Base-by-base conservation (phyloP, 2,888 invertebrate species). In the Drepana falcataria region DNA sequence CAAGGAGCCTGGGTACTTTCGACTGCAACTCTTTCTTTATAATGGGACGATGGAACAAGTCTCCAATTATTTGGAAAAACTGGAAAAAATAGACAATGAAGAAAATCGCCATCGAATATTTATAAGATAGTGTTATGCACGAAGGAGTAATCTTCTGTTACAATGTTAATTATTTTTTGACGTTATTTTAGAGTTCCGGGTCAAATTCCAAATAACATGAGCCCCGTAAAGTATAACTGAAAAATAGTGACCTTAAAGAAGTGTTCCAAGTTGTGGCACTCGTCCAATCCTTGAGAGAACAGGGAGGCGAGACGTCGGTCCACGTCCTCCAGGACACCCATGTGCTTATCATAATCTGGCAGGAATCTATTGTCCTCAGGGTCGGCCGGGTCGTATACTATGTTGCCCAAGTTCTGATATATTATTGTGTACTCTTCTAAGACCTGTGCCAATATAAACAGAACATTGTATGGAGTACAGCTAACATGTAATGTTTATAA, bases 241-340 rank as follows among this genome's bases (percentile, higher is more conserved):
- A 34, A 49, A 49, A 37, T 49, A 9, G 21, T 49, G n/a, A 87
- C 91, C 80, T 91, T 91, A 56, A 75, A 91, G 63, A 91, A 85
- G 63, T 88, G 87, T 55, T 85, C 81, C 56, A 89, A 66, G 56
- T 86, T 87, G 47, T 85, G 79, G 64, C 96, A 96, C 70, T 98
- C 97, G 56, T 95, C 95, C 65, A 97, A 95, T 0, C 95, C 96
- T 72, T 95, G 94, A 7, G 94, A 93, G 70, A 97, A 95, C 59
- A 97, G 93, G 33, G 95, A 94, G 0, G 96, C 96, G 47, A 98
- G 87, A 59, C 95, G 91, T 57, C 95, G 91, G 75, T 98, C 98
- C 53, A 95, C 93, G 69, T 96, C 95, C 37, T 93, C 92, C 1
- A 94, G 84, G 57, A 93, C 93, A 0, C 79, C 81, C 71, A 92